These are phyloP conservation scores for Oscheius sp. DNA, from an alignment of 1,140 invertebrate species.

Conservation along the genomic window DNA sequence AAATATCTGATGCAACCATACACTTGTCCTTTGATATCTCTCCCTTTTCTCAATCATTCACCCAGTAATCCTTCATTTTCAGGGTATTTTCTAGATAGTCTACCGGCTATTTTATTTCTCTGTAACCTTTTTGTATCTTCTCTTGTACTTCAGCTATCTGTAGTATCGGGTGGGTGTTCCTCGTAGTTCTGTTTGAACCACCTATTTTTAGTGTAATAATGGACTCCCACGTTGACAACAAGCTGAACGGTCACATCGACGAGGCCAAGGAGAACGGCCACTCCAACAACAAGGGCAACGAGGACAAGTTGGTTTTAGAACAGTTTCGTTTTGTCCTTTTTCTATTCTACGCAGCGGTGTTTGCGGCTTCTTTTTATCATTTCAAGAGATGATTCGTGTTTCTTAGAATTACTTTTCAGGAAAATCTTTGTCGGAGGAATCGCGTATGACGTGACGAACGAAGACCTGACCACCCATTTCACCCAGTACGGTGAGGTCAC, in stretches of 20 bases:
- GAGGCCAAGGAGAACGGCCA: constrained; percentile 32
- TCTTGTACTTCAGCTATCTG: constrained; percentile 23
- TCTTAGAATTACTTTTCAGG: constrained; percentile 30
- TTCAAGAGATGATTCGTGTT: neutral
- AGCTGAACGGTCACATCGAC: constrained; percentile 41
- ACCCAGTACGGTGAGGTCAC: constrained; percentile 56
- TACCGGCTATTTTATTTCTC: constrained; percentile 38
- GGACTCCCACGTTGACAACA: constrained; percentile 35
- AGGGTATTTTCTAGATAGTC: constrained; percentile 48
- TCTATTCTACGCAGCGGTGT: neutral
- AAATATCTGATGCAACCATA: no score
- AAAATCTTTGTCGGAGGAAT: constrained; percentile 61
- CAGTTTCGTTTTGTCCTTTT: neutral
- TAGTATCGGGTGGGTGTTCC: constrained; percentile 16
- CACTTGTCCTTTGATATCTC: neutral
- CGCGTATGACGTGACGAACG: constrained; percentile 54
- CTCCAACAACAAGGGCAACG: constrained; percentile 37
- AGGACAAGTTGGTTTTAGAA: constrained; percentile 35
- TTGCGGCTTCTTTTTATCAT: neutral
- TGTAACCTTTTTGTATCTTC: constrained; percentile 29
- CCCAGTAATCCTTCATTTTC: constrained; percentile 20
- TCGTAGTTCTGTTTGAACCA: neutral
- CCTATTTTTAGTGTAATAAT: constrained; percentile 27
- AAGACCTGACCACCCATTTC: constrained; percentile 54
- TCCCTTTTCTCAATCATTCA: neutral